These are phyloP conservation scores for Macropus fuliginosus DNA, from an alignment of 2,797 vertebrate genomes.

Conservation along the genomic window DNA sequence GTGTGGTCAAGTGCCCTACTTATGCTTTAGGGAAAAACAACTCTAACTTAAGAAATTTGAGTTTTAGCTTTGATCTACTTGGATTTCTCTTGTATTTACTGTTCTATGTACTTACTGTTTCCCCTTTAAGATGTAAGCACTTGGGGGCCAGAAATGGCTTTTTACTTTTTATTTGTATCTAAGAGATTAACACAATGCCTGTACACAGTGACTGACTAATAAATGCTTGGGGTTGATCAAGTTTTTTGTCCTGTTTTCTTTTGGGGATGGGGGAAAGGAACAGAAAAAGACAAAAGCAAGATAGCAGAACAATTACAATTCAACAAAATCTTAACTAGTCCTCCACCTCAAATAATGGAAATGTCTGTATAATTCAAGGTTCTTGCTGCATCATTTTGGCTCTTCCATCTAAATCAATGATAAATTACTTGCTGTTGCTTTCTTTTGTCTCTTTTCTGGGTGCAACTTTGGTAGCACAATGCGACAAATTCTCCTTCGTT, in stretches of 20 bases:
- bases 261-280: neutral
- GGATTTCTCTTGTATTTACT: neutral
- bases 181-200: neutral
- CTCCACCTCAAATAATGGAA: neutral
- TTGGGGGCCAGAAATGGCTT: neutral
- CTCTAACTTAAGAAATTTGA: neutral
- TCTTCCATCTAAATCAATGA: neutral
- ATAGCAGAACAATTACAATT: neutral
- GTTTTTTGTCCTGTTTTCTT: neutral
- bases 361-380: neutral
- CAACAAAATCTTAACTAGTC: neutral
- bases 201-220: neutral
- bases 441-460: neutral
- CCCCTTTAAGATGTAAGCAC: neutral
- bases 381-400: neutral
- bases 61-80: neutral
- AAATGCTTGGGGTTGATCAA: neutral
- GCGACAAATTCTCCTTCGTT: neutral
- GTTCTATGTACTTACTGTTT: neutral
- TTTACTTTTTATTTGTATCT: neutral
- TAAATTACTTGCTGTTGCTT: neutral
- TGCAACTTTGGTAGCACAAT: neutral
- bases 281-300: neutral
- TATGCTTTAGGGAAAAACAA: neutral
- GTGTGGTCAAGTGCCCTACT: neutral